Evolutionary conservation across 1,140 invertebrate genomes (phyloP).

Genomic region (Globodera rostochiensis): DNA sequence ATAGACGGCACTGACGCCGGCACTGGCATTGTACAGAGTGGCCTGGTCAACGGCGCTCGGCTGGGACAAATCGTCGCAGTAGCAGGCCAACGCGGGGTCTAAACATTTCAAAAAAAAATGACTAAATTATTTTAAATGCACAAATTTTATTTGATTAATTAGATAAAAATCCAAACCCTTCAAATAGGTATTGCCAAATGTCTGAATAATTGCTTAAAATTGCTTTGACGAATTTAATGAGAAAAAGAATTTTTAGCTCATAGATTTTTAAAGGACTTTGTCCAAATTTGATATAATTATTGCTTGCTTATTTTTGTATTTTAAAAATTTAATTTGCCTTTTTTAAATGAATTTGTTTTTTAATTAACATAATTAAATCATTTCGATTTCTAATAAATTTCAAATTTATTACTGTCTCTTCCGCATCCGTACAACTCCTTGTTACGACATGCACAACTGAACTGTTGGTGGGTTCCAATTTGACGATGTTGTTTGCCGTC

Average conservation of each 20-base stretch:
- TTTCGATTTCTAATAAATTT: not conserved
- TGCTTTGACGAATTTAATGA: too few species aligned
- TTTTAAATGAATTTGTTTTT: too few species aligned
- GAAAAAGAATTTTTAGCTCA: too few species aligned
- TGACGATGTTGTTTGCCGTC: conserved; percentile 4
- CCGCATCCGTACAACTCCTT: conserved; percentile 8
- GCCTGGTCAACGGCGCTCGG: conserved; percentile 16
- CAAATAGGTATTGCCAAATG: too few species aligned
- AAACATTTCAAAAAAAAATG: not conserved
- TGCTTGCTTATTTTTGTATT: too few species aligned
- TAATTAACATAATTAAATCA: too few species aligned
- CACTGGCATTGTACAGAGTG: not conserved
- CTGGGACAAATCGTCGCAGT: conserved; percentile 10
- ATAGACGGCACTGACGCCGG: conserved; percentile 24
- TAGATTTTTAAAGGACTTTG: too few species aligned
- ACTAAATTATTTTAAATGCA: not conserved
- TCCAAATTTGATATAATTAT: too few species aligned
- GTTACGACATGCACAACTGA: conserved; percentile 12
- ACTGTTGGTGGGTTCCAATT: conserved; percentile 2
- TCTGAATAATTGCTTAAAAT: too few species aligned
- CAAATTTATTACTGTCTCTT: not conserved
- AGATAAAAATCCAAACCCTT: too few species aligned
- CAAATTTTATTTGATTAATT: not conserved
- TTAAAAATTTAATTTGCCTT: too few species aligned
- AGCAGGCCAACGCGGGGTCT: conserved; percentile 3